These are phyloP conservation scores for Phainopepla nitens DNA, from an alignment of 2,113 vertebrate species.

Conservation along the genomic window DNA sequence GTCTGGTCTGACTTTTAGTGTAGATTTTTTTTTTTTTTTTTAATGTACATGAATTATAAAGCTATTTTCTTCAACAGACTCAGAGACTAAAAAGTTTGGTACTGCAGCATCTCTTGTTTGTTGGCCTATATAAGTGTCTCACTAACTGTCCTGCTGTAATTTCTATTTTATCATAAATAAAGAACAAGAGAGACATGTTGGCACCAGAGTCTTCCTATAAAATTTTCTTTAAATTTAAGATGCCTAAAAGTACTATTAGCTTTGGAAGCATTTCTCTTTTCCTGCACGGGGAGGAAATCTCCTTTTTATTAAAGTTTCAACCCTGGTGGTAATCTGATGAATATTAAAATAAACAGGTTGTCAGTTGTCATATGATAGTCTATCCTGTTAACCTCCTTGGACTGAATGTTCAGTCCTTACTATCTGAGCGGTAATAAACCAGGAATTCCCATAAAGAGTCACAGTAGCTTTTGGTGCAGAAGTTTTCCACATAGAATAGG, in stretches of 20 bases:
- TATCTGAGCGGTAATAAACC: background rate
- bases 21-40: background rate
- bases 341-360: background rate
- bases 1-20: background rate
- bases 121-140: background rate
- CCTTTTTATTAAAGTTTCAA: background rate
- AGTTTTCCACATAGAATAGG: background rate
- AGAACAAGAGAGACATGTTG: background rate
- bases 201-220: background rate
- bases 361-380: background rate
- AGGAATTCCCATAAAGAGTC: background rate
- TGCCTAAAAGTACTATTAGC: background rate
- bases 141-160: background rate
- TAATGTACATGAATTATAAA: background rate
- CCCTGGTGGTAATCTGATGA: background rate
- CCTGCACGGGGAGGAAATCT: background rate
- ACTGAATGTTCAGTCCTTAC: background rate
- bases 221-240: background rate
- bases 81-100: background rate
- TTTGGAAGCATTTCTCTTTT: background rate
- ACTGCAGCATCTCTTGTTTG: background rate
- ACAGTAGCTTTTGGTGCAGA: background rate
- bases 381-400: background rate
- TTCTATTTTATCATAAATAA: background rate
- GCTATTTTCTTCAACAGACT: background rate